phyloP scores from a whole-genome alignment of 64 coral and sea anemone species.

The Trachythela sp. region DNA sequence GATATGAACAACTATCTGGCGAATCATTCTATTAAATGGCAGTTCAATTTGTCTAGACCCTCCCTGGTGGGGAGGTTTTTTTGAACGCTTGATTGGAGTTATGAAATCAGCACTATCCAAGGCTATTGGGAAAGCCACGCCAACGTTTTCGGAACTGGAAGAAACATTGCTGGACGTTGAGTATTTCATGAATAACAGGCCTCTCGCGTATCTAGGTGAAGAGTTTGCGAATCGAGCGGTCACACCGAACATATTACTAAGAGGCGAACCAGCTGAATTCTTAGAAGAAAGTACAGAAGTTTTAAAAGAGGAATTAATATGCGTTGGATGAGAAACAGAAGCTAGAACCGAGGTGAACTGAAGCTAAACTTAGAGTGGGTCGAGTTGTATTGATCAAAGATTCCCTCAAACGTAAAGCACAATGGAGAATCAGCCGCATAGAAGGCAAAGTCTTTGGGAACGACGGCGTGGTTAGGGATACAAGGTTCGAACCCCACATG shows the following conservation, averaged over 20 bases:
- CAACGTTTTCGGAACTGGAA: not conserved
- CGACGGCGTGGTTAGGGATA: not conserved
- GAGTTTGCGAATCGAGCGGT: not conserved
- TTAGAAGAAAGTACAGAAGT: not conserved
- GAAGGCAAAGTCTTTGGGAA: not conserved
- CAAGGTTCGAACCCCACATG: not conserved
- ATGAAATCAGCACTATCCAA: not conserved
- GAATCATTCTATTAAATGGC: not conserved
- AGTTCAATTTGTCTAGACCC: not conserved
- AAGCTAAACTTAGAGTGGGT: not conserved
- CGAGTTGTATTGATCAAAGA: not conserved
- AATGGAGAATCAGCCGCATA: not conserved
- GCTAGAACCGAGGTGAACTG: not conserved
- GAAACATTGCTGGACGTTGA: not conserved
- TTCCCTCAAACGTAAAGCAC: not conserved
- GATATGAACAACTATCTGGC: not conserved
- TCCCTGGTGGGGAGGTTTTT: not conserved
- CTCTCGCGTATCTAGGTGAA: not conserved
- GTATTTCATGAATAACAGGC: constrained; percentile 15
- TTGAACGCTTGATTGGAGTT: not conserved
- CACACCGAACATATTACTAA: not conserved
- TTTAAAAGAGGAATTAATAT: not conserved
- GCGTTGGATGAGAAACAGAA: not conserved
- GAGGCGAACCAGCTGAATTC: not conserved
- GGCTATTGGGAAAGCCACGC: not conserved